A percentile compares a stretch with the other conserved stretches of the same genome.
Conservation (phyloP, 2,888 invertebrate species). For the Didymodactylos carnosus region DNA sequence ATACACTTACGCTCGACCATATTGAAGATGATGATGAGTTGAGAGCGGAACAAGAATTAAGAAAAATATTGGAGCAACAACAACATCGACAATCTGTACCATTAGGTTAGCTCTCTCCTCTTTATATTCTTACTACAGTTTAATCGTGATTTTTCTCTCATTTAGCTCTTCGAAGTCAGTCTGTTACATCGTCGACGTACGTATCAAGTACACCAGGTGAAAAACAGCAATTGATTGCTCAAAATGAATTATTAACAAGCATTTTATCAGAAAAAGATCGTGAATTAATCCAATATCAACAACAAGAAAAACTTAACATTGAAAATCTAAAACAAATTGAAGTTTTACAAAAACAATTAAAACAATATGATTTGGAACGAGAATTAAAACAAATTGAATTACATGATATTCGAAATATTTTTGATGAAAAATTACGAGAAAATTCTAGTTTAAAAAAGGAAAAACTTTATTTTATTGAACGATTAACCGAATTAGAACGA, state of each 20-base stretch:
- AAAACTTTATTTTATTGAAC: neutral
- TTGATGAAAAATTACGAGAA: neutral
- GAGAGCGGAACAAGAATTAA: neutral
- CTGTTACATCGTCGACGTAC: no score
- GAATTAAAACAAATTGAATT: neutral
- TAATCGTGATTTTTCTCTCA: no score
- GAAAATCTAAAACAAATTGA: neutral
- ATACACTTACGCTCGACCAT: no score
- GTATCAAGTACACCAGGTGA: neutral
- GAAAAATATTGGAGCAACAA: neutral
- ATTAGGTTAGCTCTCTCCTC: no score
- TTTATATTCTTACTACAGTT: no score
- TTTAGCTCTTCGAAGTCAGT: no score
- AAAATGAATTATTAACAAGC: neutral
- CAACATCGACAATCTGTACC: neutral
- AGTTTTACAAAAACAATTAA: neutral
- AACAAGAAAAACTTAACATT: neutral
- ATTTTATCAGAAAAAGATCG: neutral
- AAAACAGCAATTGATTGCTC: neutral
- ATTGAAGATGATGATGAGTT: neutral
- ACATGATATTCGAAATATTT: neutral
- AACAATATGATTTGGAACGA: neutral
- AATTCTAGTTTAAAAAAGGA: neutral
- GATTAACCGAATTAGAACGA: neutral
- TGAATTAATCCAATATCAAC: neutral